Base-by-base conservation (phyloP, 1,140 invertebrate genomes). In the Triops longicaudatus region DNA sequence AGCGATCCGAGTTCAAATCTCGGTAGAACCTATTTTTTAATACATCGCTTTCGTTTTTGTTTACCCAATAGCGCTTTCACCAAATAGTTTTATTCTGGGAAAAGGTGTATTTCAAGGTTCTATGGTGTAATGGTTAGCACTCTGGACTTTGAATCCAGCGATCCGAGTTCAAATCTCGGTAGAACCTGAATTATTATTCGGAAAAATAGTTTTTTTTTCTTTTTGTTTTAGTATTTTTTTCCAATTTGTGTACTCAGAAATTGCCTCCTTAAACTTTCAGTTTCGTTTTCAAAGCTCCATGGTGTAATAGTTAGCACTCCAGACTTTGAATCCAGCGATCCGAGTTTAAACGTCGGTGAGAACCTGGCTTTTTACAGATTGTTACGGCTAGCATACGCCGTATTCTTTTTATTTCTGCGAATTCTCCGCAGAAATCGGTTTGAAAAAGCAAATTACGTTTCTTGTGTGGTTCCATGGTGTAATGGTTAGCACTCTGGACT, bases 281-380 rank as follows among this genome's bases (percentile, higher is more conserved):
- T 0, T 0, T 12, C 1, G 12, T 28, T 9, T 1, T 5, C 27
- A 74, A 26, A 90, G 90, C 91, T 88, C 90, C 88, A 91, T 92
- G 91, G 91, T 93, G 91, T 92, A 92, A 92, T 91, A 91, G 91
- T 92, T 89, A 93, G 91, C 90, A 92, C 90, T 92, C 90, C 91
- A 91, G 91, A 92, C 91, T 92, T 88, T 93, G 90, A 92, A 92
- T 92, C 91, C 91, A 91, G 90, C 90, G 90, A 92, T 91, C 89
- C 89, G 90, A 91, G 90, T 91, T 91, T 89, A 90, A 91, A 89
- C 91, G 90, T 91, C 89, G 90, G 89, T 90, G 89, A 89, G 44
- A 88, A 91, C 90, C 89, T 91, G 22, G 50, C 4, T 26, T 73
- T 82, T 79, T 82, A 84, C 83, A 5, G 2, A n/a, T 63, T 63